A percentile compares a stretch with the other conserved stretches of the same genome.
These are phyloP conservation scores for Hipposideros larvatus DNA, from an alignment of 2,797 vertebrate genomes.

Conservation along the genomic window DNA sequence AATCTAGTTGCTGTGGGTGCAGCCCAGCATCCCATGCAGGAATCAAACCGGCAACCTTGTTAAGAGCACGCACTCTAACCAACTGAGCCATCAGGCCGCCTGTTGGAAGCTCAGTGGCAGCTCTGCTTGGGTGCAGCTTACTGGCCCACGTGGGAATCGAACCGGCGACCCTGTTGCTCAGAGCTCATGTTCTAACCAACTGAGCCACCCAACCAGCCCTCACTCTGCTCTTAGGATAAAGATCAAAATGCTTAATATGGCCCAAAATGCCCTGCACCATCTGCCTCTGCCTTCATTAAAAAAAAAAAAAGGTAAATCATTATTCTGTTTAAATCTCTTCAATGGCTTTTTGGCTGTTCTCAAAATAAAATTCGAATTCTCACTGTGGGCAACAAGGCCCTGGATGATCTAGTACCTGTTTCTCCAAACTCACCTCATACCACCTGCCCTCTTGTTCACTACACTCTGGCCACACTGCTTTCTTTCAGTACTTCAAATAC, in stretches of 20 bases:
- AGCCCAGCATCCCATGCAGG: too few relatives aligned
- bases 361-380: slow-evolving; percentile 35
- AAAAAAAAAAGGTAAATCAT: not conserved
- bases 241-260: not conserved
- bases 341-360: slow-evolving; percentile 34
- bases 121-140: too few relatives aligned
- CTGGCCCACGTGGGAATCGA: too few relatives aligned
- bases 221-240: not conserved
- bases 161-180: too few relatives aligned
- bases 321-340: slow-evolving; percentile 18
- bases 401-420: not conserved
- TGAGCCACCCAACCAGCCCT: too few relatives aligned
- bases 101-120: too few relatives aligned
- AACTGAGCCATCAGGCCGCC: too few relatives aligned
- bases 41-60: too few relatives aligned
- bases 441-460: not conserved
- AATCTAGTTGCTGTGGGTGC: too few relatives aligned
- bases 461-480: not conserved
- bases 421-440: not conserved
- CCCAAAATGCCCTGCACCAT: not conserved
- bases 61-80: too few relatives aligned
- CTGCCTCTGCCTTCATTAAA: not conserved
- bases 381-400: not conserved
- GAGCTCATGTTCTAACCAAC: too few relatives aligned
- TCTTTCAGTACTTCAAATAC: not conserved